These are phyloP conservation scores for Hephaestus fuliginosus DNA, from an alignment of 2,797 vertebrate genomes.

Conservation along the genomic window DNA sequence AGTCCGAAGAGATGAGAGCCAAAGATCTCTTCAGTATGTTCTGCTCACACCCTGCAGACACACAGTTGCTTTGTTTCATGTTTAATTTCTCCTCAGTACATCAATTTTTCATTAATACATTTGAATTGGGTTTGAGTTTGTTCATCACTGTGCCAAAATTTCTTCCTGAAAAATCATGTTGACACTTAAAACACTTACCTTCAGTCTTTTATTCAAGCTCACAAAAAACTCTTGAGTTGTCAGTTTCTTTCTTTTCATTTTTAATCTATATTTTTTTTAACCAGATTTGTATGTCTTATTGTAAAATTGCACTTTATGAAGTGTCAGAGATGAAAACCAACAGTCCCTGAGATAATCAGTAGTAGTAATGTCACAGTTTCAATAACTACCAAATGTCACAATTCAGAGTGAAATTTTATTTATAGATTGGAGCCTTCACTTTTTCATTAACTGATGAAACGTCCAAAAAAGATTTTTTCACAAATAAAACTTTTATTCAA, in stretches of 20 bases:
- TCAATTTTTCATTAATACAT: no score
- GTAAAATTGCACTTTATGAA: neutral
- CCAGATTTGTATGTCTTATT: neutral
- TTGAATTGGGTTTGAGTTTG: no score
- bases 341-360: neutral
- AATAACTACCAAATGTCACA: neutral
- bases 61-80: neutral
- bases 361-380: no score
- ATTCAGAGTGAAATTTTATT: neutral
- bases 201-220: no score
- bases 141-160: neutral
- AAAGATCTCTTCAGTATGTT: conserved; percentile 97
- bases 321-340: neutral
- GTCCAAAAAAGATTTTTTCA: neutral
- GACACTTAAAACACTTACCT: no score
- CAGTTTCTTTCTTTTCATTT: neutral
- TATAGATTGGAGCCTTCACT: neutral
- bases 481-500: neutral
- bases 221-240: neutral
- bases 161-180: neutral
- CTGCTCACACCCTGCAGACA: neutral
- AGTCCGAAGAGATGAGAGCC: conserved; percentile 96
- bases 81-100: neutral
- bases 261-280: neutral
- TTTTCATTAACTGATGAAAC: neutral